These are phyloP conservation scores for Stenodema calcarata DNA, from an alignment of 2,888 invertebrate genomes.

Conservation along the genomic window DNA sequence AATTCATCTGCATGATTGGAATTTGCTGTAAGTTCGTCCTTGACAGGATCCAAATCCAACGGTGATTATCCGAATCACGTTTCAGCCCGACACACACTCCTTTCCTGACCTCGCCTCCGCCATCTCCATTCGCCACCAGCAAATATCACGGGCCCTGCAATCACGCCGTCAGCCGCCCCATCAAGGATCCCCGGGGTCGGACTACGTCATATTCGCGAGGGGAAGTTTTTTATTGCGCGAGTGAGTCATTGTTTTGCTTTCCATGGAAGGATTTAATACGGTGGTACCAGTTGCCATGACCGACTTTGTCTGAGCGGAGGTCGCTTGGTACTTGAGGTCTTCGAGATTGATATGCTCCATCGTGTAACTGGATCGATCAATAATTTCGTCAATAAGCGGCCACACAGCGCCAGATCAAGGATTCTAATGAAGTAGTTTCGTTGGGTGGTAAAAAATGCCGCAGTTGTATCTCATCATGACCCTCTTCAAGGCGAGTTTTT, in stretches of 20 bases:
- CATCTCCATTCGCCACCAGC: background rate
- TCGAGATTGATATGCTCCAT: too few relatives aligned
- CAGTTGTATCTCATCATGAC: too few relatives aligned
- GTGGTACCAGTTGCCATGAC: background rate
- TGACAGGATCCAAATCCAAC: background rate
- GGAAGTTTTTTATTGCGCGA: background rate
- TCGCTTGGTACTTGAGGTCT: too few relatives aligned
- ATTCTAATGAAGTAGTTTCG: too few relatives aligned
- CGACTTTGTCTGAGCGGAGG: too few relatives aligned
- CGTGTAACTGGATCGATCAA: too few relatives aligned
- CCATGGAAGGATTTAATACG: background rate
- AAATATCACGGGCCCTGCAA: background rate
- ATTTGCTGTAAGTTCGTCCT: background rate
- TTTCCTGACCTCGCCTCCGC: background rate
- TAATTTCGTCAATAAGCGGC: too few relatives aligned
- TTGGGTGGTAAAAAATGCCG: too few relatives aligned
- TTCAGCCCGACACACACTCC: background rate
- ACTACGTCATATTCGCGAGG: background rate
- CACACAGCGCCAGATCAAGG: too few relatives aligned
- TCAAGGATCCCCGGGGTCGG: background rate
- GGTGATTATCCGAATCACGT: background rate
- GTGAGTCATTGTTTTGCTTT: background rate
- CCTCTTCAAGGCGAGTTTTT: too few relatives aligned
- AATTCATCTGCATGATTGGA: too few relatives aligned
- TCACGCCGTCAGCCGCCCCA: background rate